These are phyloP conservation scores for Okamejei kenojei DNA, from an alignment of 2,797 vertebrate genomes.

Conservation along the genomic window DNA sequence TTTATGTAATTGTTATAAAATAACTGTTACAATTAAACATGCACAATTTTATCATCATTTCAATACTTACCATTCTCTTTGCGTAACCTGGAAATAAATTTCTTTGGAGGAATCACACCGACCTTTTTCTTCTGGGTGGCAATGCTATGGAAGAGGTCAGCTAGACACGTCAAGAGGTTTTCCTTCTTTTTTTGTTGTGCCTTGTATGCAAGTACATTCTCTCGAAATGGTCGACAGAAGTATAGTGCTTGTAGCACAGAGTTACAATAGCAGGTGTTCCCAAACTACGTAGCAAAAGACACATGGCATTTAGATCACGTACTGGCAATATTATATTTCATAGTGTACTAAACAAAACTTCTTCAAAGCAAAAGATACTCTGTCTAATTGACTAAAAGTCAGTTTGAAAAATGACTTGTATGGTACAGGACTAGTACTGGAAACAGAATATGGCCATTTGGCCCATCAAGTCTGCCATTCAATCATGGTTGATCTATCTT, in stretches of 20 bases:
- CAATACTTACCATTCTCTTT: constrained; percentile 84
- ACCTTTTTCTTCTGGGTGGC: constrained; percentile 97
- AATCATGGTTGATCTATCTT: no score
- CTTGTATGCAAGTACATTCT: constrained; percentile 93
- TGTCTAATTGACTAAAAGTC: neutral
- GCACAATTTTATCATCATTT: neutral
- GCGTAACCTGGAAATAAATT: constrained; percentile 89
- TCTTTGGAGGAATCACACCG: constrained; percentile 95
- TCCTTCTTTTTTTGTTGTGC: constrained; percentile 97
- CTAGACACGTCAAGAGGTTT: constrained; percentile 91
- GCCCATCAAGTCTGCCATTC: no score
- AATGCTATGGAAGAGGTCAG: constrained; percentile 96
- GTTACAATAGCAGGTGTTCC: constrained; percentile 98
- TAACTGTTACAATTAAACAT: neutral
- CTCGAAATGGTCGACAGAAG: constrained; percentile 92
- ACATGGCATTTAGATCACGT: constrained; percentile 30
- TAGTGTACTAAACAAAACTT: neutral
- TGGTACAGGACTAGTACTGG: neutral
- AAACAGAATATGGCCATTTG: no score
- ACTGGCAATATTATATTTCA: constrained; percentile 43
- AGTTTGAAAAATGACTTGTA: no score
- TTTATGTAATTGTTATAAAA: neutral
- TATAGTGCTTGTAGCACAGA: constrained; percentile 93
- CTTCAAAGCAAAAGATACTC: no score
- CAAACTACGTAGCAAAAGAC: constrained; percentile 67